Evolutionary conservation across 1,140 invertebrate species (phyloP), one percentile per base, ranked within the genome.

Genomic region (Drosophila biarmipes): DNA sequence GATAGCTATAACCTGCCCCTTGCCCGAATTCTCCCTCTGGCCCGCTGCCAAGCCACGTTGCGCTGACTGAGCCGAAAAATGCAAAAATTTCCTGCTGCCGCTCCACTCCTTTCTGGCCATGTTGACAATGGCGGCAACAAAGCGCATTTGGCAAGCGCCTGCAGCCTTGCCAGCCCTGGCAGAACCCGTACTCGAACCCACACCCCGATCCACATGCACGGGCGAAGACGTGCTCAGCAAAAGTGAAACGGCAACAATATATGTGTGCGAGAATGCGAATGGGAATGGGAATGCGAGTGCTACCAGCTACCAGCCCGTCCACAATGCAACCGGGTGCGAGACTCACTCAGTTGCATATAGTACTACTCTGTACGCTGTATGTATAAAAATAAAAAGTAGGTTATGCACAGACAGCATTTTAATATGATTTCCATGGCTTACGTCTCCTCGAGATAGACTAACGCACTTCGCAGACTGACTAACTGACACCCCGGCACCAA

Each of bases 91-190:
- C 62, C 67, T 58, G 42, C 45, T 31, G 29, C 66, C 21, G 35
- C 24, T 48, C 52, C 63, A n/a, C n/a, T 55, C 14, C 11, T 34
- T 68, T 34, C 67, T 34, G 46, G 46, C 74, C 81, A 82, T 86
- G 81, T 87, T 86, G 81, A 86, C 81, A 86, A 86, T 87, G 78
- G 78, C 74, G 74, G 63, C 74, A 86, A 87, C 84, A 86, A 87
- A 86, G 78, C 78, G 82, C 84, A 89, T 89, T 86, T 89, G 82
- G 84, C 71, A 82, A 86, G 71, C 71, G 78, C 82, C 84, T 87
- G 82, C 78, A 87, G 84, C 66, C 80, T 72, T 75, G 74, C 78
- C 68, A 77, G 15, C 45, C 80, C 68, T 75, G 74, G 74, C 68
- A 77, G 15, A 38, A 46, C 35, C 31, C 58, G 52, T 59, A 49